Percentiles rank a stretch among this genome's conserved stretches.
Evolutionary conservation across 35 echinoderm and acorn worm species (phyloP).

Genomic region (Lytechinus pictus): DNA sequence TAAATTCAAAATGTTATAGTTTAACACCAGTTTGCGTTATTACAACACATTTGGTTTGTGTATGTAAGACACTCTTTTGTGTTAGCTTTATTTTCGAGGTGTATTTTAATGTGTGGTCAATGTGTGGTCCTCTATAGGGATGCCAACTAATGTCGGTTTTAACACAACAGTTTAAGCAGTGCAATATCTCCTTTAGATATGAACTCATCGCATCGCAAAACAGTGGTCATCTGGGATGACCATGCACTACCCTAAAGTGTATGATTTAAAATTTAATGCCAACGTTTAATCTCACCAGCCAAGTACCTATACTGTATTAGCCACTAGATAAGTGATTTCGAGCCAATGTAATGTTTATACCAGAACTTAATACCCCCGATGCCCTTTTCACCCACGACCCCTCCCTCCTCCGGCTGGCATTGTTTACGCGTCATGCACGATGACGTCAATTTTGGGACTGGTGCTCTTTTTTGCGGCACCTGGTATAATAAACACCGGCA

Average conservation of each 20-base stretch:
- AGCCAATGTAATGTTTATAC: background rate
- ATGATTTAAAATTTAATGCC: background rate
- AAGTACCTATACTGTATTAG: background rate
- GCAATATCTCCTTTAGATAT: background rate
- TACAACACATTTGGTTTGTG: no score
- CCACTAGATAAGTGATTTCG: background rate
- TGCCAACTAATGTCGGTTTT: no score
- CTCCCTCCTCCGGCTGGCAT: background rate
- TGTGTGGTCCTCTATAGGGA: no score
- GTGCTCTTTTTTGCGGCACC: background rate
- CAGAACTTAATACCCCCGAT: background rate
- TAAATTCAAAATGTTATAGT: no score
- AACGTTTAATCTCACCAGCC: background rate
- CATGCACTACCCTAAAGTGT: no score
- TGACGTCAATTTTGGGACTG: background rate
- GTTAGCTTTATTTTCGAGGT: no score
- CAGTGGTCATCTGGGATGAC: no score
- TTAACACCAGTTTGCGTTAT: no score
- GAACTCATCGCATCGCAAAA: background rate
- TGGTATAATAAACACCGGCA: background rate
- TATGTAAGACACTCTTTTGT: no score
- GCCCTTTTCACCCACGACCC: background rate
- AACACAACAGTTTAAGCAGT: no score
- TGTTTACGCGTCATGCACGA: constrained; percentile 1
- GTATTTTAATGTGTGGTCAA: no score